phyloP scores from a whole-genome alignment of 2,888 invertebrate genomes.

The Cheilosia soror region DNA sequence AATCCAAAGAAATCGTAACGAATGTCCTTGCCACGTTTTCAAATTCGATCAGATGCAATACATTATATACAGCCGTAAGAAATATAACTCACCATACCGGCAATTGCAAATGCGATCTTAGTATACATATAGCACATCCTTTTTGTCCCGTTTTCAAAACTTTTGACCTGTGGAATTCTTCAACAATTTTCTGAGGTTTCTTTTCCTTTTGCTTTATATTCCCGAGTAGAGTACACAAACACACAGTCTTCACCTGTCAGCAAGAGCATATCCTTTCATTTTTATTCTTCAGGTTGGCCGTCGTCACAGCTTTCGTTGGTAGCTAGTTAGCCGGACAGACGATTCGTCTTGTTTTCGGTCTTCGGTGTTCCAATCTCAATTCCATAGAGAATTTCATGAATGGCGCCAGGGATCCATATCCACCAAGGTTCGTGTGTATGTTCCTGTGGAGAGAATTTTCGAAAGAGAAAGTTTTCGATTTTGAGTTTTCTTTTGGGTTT shows the following conservation, averaged over 20 bases:
- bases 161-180: constrained; percentile 61
- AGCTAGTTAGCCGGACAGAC: constrained; percentile 38
- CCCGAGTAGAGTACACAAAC: constrained; percentile 24
- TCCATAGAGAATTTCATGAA: constrained; percentile 46
- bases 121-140: background rate
- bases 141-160: background rate
- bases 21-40: constrained; percentile 40
- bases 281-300: constrained; percentile 34
- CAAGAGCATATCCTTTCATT: constrained; percentile 30
- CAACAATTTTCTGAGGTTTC: constrained; percentile 45
- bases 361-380: constrained; percentile 36
- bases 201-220: constrained; percentile 35
- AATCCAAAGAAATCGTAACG: constrained; percentile 14
- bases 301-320: constrained; percentile 21
- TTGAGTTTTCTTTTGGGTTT: constrained; percentile 54
- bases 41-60: constrained; percentile 45
- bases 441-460: constrained; percentile 46
- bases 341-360: constrained; percentile 49
- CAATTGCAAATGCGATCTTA: constrained; percentile 29
- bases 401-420: constrained; percentile 31
- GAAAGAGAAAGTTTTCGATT: constrained; percentile 74
- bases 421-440: constrained; percentile 28
- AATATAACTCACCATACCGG: constrained; percentile 19
- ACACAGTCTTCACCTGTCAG: constrained; percentile 42
- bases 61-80: constrained; percentile 29